phyloP scores from a whole-genome alignment of 2,113 vertebrate species.

The Brachyistius frenatus region DNA sequence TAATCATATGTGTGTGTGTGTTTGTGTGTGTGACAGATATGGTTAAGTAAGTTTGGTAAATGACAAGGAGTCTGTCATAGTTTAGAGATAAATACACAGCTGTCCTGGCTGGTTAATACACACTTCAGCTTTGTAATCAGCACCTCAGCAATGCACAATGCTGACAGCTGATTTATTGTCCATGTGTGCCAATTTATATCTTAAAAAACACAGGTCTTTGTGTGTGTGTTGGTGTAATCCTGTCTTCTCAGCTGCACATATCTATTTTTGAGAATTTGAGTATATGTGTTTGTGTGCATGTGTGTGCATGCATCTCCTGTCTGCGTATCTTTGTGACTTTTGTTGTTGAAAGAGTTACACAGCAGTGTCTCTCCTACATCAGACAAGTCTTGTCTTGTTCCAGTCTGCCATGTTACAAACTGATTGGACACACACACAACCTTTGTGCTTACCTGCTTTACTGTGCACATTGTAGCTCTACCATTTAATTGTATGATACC shows the following conservation, averaged over 20 bases:
- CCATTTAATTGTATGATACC: constrained; percentile 9
- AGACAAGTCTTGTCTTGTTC: constrained; percentile 70
- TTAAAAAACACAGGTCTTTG: background rate
- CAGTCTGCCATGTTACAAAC: constrained; percentile 41
- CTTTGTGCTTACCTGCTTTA: constrained; percentile 15
- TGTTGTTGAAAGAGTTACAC: constrained; percentile 75
- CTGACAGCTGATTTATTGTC: constrained; percentile 65
- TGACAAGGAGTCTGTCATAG: constrained; percentile 32
- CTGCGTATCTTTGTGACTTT: constrained; percentile 61
- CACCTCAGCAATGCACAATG: constrained; percentile 24
- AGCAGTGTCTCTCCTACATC: constrained; percentile 59
- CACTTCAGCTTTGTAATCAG: constrained; percentile 66
- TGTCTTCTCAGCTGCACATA: constrained; percentile 1
- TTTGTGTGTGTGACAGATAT: background rate
- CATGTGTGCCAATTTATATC: background rate
- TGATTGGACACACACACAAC: constrained; percentile 9
- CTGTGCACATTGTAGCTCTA: constrained; percentile 7
- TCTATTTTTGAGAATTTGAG: constrained; percentile 31
- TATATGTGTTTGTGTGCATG: constrained; percentile 44
- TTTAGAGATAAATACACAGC: constrained; percentile 43
- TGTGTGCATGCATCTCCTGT: constrained; percentile 48
- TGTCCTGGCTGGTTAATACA: constrained; percentile 44
- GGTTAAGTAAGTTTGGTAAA: constrained; percentile 39
- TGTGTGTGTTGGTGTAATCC: constrained; percentile 6
- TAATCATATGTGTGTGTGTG: background rate